A percentile compares a stretch with the other conserved stretches of the same genome.
These are phyloP conservation scores for Drosophila incognita DNA, from an alignment of 2,888 invertebrate species.

Conservation along the genomic window DNA sequence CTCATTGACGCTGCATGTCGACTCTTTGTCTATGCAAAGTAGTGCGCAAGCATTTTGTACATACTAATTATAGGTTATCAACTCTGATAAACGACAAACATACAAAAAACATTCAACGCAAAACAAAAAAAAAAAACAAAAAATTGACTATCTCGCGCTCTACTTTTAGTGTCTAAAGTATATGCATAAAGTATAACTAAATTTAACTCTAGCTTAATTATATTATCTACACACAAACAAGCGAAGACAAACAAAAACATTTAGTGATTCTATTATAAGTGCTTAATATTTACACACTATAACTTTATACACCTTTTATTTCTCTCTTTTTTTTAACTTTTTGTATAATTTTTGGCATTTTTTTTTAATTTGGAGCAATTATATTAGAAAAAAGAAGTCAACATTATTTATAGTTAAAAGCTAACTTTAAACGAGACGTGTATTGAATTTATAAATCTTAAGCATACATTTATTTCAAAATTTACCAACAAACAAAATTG, in stretches of 20 bases:
- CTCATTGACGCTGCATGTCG: slow-evolving; percentile 69
- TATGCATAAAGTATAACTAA: slow-evolving; percentile 51
- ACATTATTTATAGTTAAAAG: slow-evolving; percentile 64
- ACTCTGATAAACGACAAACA: slow-evolving; percentile 49
- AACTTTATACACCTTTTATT: slow-evolving; percentile 41
- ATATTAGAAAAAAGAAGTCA: slow-evolving; percentile 56
- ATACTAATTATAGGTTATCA: slow-evolving; percentile 63
- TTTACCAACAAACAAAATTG: slow-evolving; percentile 47
- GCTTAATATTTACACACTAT: slow-evolving; percentile 51
- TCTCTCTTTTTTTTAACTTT: slow-evolving; percentile 31
- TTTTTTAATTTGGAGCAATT: slow-evolving; percentile 65
- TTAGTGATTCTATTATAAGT: slow-evolving; percentile 81
- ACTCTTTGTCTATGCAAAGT: slow-evolving; percentile 77
- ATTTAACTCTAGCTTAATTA: slow-evolving; percentile 72
- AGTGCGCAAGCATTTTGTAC: slow-evolving; percentile 69
- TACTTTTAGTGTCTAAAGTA: slow-evolving; percentile 61
- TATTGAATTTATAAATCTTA: slow-evolving; percentile 81
- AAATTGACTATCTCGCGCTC: slow-evolving; percentile 75
- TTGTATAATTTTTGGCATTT: slow-evolving; percentile 53
- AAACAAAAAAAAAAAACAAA: slow-evolving; percentile 24
- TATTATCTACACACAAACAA: slow-evolving; percentile 48
- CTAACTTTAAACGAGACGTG: slow-evolving; percentile 59
- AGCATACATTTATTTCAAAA: slow-evolving; percentile 52
- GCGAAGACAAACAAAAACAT: slow-evolving; percentile 76
- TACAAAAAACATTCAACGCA: slow-evolving; percentile 24